Evolutionary conservation across 2,888 invertebrate species (phyloP), one percentile per base, ranked within the genome.

Genomic region (Endotricha flammealis): DNA sequence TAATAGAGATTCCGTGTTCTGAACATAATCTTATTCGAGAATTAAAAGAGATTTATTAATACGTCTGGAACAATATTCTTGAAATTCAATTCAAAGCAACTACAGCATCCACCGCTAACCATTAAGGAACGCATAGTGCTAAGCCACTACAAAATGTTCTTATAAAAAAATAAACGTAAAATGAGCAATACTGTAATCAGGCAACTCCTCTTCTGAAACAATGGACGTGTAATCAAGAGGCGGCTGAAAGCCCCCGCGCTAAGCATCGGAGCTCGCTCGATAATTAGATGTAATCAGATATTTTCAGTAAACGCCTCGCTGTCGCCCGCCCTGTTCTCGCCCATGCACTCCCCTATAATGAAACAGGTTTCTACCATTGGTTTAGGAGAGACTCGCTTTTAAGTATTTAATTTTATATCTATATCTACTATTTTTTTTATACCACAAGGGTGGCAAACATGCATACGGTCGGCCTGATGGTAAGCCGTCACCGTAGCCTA

Each of bases 221-320:
- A 67, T 59, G 88, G 81, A 64, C 90, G 37, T 48, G 90, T 63
- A 64, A 68, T 64, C 66, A 67, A 58, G 57, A 54, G 43, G 53
- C 47, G 36, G 40, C 41, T 49, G 50, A 57, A 57, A 54, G 62
- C 49, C 55, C 53, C 42, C 51, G 40, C 31, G 48, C 24, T 31
- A 29, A 16, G 27, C 32, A 35, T 30, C 60, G 62, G 57, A 53
- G 54, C 58, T 60, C 65, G 69, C 66, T 73, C 71, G 67, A 77
- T 85, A 85, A 83, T 83, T 81, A 83, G 80, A 77, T 81, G 81
- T 85, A 85, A 85, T 85, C 83, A 82, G 83, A 85, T 85, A 85
- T 83, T 83, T 85, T 81, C 77, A 70, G 78, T 72, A 74, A 79
- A 75, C 73, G 67, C 70, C 66, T 66, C 64, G 52, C 51, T 55